phyloP scores from a whole-genome alignment of 2,888 invertebrate species.

The Trachelus tabidus region DNA sequence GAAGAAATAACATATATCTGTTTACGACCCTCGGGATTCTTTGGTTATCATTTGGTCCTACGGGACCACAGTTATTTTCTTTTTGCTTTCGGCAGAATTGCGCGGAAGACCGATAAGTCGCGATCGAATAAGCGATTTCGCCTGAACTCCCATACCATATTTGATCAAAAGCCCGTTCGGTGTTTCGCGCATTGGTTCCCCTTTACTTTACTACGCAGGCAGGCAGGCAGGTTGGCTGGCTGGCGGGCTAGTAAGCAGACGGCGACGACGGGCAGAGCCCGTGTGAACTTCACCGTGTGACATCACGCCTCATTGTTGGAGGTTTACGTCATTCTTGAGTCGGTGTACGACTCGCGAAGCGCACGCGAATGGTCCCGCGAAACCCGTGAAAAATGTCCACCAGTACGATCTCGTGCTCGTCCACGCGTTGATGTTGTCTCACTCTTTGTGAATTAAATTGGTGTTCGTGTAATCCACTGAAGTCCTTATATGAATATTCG shows the following conservation, averaged over 20 bases:
- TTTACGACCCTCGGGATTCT: not conserved
- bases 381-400: constrained; percentile 40
- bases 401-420: not conserved
- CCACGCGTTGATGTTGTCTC: not conserved
- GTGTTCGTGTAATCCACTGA: not conserved
- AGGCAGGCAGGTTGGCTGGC: constrained; percentile 7
- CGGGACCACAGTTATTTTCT: not conserved
- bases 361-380: constrained; percentile 35
- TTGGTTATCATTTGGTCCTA: not conserved
- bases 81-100: not conserved
- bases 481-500: not conserved
- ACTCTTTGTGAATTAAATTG: not conserved
- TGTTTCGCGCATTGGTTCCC: constrained; percentile 35
- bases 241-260: constrained; percentile 8
- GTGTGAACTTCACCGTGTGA: constrained; percentile 54
- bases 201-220: constrained; percentile 25
- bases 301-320: constrained; percentile 67
- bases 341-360: constrained; percentile 30
- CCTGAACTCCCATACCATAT: constrained; percentile 46
- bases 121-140: constrained; percentile 21
- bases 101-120: not conserved
- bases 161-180: constrained; percentile 45
- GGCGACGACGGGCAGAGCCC: constrained; percentile 15
- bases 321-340: constrained; percentile 65
- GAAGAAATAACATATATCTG: not conserved